Conservation (phyloP, 2,797 vertebrate species). For the Brachyrhaphis roseni region DNA sequence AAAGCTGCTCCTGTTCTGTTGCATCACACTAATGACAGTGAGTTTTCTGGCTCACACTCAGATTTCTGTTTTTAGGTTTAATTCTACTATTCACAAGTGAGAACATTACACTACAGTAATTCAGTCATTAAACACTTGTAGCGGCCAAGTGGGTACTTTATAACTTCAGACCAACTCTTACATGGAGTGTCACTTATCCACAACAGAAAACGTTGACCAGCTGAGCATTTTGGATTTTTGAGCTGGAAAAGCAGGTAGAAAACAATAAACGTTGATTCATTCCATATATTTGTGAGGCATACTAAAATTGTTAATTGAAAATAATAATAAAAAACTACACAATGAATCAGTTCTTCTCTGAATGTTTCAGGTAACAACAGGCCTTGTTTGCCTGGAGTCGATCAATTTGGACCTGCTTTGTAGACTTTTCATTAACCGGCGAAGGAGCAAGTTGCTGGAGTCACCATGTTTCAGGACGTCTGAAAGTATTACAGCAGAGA, state of each 20-base stretch:
- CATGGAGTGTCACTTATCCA: slow-evolving; percentile 14
- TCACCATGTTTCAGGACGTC: neutral
- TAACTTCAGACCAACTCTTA: neutral
- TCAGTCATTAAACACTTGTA: slow-evolving; percentile 21
- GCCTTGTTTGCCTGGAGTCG: neutral
- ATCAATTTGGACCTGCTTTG: neutral
- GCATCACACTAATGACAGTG: neutral
- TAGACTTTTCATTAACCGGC: neutral
- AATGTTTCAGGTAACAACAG: neutral
- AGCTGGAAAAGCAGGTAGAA: neutral
- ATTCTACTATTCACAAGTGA: slow-evolving; percentile 18
- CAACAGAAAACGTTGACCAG: neutral
- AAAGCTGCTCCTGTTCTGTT: neutral
- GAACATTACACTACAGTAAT: slow-evolving; percentile 31
- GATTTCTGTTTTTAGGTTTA: slow-evolving; percentile 12
- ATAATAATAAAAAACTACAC: neutral
- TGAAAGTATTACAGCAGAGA: neutral
- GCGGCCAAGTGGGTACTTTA: slow-evolving; percentile 5
- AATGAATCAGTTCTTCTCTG: neutral
- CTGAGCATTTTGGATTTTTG: neutral
- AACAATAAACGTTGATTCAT: neutral
- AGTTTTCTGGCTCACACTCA: slow-evolving; percentile 24
- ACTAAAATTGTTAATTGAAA: neutral
- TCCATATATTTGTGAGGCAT: neutral
- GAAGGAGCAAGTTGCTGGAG: neutral